A percentile compares a stretch with the other conserved stretches of the same genome.
Conservation (phyloP, 2,888 invertebrate species). For the Lagria hirta region DNA sequence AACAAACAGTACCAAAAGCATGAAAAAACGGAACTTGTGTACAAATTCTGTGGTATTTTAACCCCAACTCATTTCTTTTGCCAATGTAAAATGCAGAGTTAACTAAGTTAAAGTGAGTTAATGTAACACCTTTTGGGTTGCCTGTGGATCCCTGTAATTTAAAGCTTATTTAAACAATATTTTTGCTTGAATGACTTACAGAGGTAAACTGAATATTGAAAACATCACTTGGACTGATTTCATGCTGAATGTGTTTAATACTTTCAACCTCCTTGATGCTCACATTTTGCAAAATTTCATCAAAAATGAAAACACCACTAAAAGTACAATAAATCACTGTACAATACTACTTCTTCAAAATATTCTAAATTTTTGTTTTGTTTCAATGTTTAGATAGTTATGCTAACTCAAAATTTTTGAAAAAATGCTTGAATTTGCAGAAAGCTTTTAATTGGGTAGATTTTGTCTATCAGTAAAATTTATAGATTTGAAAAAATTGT, state of each 20-base stretch:
- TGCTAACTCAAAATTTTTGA: too few relatives aligned
- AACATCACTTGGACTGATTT: conserved; percentile 66
- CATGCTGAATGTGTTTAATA: conserved; percentile 52
- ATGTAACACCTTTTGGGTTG: conserved; percentile 71
- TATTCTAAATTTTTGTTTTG: too few relatives aligned
- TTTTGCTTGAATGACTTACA: conserved; percentile 42
- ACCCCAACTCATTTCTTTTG: conserved; percentile 53
- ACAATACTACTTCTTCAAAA: too few relatives aligned
- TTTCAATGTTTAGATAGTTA: too few relatives aligned
- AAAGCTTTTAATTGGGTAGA: too few relatives aligned
- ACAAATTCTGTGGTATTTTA: conserved; percentile 59
- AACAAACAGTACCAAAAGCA: conserved; percentile 72
- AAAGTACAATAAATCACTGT: conserved; percentile 31
- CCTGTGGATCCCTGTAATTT: conserved; percentile 57
- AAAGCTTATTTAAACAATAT: conserved; percentile 9
- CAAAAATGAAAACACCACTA: conserved; percentile 55
- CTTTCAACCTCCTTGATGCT: conserved; percentile 42
- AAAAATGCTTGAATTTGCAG: too few relatives aligned
- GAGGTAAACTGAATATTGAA: conserved; percentile 84
- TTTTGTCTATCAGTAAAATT: too few relatives aligned
- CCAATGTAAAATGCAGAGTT: conserved; percentile 75
- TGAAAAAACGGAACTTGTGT: conserved; percentile 80
- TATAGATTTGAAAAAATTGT: too few relatives aligned
- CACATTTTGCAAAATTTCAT: conserved; percentile 50
- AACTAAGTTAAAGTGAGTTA: conserved; percentile 71